Evolutionary conservation across 2,888 invertebrate genomes (phyloP).

Genomic region (Agrilus cyanescens): DNA sequence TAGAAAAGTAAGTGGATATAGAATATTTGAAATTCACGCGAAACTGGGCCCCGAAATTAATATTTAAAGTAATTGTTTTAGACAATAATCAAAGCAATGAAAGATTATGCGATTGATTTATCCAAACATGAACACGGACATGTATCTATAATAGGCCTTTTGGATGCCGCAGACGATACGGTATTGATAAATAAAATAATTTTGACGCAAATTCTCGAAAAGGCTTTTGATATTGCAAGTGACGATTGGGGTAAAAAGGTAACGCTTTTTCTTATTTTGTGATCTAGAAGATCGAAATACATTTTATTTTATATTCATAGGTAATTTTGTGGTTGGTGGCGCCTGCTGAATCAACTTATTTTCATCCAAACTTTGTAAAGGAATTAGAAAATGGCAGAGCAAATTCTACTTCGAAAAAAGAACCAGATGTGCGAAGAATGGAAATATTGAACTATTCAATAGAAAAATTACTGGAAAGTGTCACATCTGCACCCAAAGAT

Average conservation of each 20-base stretch:
- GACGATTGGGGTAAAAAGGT: constrained; percentile 80
- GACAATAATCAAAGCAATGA: constrained; percentile 77
- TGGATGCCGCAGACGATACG: constrained; percentile 89
- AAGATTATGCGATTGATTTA: constrained; percentile 68
- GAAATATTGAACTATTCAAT: constrained; percentile 45
- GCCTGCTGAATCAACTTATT: constrained; percentile 66
- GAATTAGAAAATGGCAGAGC: constrained; percentile 63
- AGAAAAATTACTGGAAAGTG: constrained; percentile 22
- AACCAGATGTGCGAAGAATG: constrained; percentile 48
- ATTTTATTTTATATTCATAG: constrained; percentile 26
- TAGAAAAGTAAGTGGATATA: constrained; percentile 43
- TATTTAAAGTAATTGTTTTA: constrained; percentile 29
- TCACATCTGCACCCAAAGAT: constrained; percentile 43
- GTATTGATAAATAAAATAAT: constrained; percentile 76
- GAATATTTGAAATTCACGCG: too few species aligned
- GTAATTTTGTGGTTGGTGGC: constrained; percentile 74
- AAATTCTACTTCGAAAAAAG: constrained; percentile 63
- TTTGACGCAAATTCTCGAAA: constrained; percentile 54
- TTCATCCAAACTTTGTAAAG: constrained; percentile 69
- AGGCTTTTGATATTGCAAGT: constrained; percentile 54
- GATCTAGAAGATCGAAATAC: neutral
- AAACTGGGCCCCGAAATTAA: too few species aligned
- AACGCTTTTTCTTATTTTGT: constrained; percentile 10
- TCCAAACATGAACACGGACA: constrained; percentile 83
- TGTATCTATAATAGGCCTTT: constrained; percentile 65